phyloP scores from a whole-genome alignment of 2,113 vertebrate genomes.

The Ondatra zibethicus region DNA sequence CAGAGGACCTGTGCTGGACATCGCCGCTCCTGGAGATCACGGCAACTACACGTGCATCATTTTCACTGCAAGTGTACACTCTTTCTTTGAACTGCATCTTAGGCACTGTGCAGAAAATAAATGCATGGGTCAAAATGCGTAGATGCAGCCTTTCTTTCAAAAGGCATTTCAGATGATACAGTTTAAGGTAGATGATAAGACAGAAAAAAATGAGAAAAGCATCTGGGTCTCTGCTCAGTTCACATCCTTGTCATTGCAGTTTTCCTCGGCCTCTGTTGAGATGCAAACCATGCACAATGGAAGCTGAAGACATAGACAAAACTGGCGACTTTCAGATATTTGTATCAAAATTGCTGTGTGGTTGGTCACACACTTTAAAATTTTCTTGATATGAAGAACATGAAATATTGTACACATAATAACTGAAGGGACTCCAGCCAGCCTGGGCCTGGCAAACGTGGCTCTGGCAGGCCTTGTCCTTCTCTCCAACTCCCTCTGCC shows the following conservation, averaged over 20 bases:
- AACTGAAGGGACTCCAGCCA: background rate
- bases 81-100: slow-evolving; percentile 95
- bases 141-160: background rate
- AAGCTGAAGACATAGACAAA: background rate
- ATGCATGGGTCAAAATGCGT: background rate
- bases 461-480: background rate
- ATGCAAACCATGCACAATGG: background rate
- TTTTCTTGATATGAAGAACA: background rate
- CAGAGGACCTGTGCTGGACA: slow-evolving; percentile 90
- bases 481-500: background rate
- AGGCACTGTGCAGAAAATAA: slow-evolving; percentile 88
- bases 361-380: background rate
- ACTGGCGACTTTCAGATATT: background rate
- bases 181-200: background rate
- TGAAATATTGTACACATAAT: background rate
- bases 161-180: background rate
- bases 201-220: background rate
- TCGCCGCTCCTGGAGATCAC: slow-evolving; percentile 92
- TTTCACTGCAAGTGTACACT: slow-evolving; percentile 89
- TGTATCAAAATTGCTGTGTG: background rate
- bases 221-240: background rate
- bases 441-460: background rate
- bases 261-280: background rate
- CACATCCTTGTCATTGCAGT: background rate
- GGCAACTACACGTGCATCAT: slow-evolving; percentile 88